Evolutionary conservation across 2,113 vertebrate species (phyloP), one percentile per base, ranked within the genome.

Genomic region (Erinaceus europaeus): DNA sequence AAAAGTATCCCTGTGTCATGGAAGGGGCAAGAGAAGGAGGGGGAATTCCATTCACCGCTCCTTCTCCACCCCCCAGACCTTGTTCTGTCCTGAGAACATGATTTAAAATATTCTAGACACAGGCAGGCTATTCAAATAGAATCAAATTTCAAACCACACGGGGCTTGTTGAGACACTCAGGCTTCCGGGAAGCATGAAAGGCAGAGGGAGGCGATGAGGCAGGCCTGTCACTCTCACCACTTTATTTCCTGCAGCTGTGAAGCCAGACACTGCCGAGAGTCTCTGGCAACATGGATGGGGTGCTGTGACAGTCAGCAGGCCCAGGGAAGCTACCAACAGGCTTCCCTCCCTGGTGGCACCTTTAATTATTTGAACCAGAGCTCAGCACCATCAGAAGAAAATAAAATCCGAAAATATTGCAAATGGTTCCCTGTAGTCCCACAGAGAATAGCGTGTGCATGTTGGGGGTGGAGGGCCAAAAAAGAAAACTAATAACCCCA

Each of bases 21-120:
- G 75, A 65, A 27, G 4, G 29, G 12, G 52, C 46, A 71, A 67
- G 89, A 59, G 67, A 86, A 36, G n/a, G 50, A 85, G 32, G 65
- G 25, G 89, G 74, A 52, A 27, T 29, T 23, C 73, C 50, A 50
- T 21, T 44, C 21, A 0, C 5, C 1, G 0, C 9, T 2, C 7
- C 12, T 1, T 29, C 29, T 12, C 44, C 9, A 42, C 65, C 72
- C 59, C 85, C 65, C 46, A 90, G 72, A 53, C 84, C 88, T 91
- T 92, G 48, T 90, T 90, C 83, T 88, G 65, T 80, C 76, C 89
- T 94, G 91, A 94, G 94, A 96, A 96, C 64, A 46, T 6, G 73
- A 86, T 94, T 95, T 96, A 96, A 97, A 96, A 96, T 96, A 97
- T 96, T 97, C 97, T 89, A 84, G 84, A 95, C 95, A 97, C 91